These are phyloP conservation scores for Typhlichthys eigenmanni DNA, from an alignment of 2,797 vertebrate species.

Conservation along the genomic window DNA sequence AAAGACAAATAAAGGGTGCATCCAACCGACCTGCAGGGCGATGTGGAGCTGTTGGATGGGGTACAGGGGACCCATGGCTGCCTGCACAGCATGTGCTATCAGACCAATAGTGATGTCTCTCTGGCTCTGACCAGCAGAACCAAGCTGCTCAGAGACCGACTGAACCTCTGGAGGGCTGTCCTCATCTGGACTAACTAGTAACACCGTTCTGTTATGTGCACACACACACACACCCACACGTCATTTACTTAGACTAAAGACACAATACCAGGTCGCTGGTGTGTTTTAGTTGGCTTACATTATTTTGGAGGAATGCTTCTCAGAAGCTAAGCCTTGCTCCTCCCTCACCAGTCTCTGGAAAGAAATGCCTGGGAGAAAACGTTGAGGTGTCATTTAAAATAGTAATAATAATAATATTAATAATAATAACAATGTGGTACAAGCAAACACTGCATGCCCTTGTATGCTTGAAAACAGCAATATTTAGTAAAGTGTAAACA, in stretches of 20 bases:
- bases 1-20: neutral
- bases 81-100: constrained; percentile 86
- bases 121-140: constrained; percentile 50
- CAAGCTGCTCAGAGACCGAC: constrained; percentile 77
- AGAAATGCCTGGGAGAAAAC: constrained; percentile 77
- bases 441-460: constrained; percentile 24
- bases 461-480: constrained; percentile 6
- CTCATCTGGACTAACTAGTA: constrained; percentile 79
- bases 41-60: constrained; percentile 70
- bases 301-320: constrained; percentile 71
- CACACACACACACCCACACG: neutral
- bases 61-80: constrained; percentile 75
- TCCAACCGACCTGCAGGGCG: constrained; percentile 79
- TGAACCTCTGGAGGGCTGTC: constrained; percentile 82
- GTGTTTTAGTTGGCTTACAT: constrained; percentile 74
- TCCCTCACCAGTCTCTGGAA: constrained; percentile 85
- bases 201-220: constrained; percentile 74
- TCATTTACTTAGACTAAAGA: neutral
- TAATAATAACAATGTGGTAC: neutral
- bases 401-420: neutral
- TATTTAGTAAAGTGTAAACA: neutral
- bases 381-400: neutral
- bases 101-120: constrained; percentile 72
- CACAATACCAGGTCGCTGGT: neutral
- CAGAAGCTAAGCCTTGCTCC: constrained; percentile 78